Evolutionary conservation across 2,113 vertebrate species (phyloP), one percentile per base, ranked within the genome.

Genomic region (Neotoma lepida): DNA sequence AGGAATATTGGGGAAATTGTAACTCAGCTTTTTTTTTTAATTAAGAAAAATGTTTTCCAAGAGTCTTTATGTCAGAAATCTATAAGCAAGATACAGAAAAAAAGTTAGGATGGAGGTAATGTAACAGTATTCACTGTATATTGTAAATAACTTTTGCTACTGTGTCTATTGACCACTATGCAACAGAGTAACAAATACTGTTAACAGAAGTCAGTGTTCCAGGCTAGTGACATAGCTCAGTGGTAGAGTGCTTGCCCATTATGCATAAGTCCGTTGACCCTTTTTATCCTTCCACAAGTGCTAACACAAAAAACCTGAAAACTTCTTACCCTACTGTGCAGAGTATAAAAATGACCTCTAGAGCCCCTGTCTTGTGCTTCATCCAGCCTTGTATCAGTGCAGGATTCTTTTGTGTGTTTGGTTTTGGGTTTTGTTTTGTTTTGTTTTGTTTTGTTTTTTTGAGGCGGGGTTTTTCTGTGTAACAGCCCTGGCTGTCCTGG

Each of bases 1-100:
- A 54, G 98, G 98, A 98, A 98, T 98, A 97, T 39, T 98, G 98
- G 98, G 98, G 98, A 98, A 99, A 98, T 97, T 94, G 89, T 97
- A 96, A 98, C 98, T 98, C 98, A 98, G 97, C n/a, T 97, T 85
- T 91, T 89, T 93, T 78, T 51, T 93, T 89, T 73, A 89, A 91
- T 93, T 88, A 91, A 90, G 86, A 90, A 74, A 93, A 96, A 94
- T 93, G 15, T 94, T 96, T 97, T 58, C 84, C 76, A 94, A 81
- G 30, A 56, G 68, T 93, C 93, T 92, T 95, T 86, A 71, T 95
- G 86, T 86, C 91, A 91, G 89, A 93, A 96, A 95, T 86, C 63
- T 77, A 96, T 20, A 97, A 76, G 74, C 71, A 64, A 80, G 88
- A 91, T 74, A 95, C 49, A 96, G 63, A 89, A 46, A 93, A 95